A percentile compares a stretch with the other conserved stretches of the same genome.
Conservation (phyloP, 2,113 vertebrate species). For the Chauna torquata region DNA sequence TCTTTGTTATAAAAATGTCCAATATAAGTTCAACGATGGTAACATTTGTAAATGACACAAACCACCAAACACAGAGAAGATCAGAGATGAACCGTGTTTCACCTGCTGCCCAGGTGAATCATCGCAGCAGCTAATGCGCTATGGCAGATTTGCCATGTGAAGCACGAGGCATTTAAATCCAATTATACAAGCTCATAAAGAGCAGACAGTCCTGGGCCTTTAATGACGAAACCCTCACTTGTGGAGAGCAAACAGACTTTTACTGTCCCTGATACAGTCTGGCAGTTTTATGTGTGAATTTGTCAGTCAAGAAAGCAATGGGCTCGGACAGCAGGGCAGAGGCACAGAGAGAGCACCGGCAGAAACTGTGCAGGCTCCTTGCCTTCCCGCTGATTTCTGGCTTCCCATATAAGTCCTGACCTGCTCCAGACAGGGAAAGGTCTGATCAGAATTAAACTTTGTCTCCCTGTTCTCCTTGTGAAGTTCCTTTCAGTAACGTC, state of each 20-base stretch:
- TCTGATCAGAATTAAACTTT: background rate
- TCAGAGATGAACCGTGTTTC: background rate
- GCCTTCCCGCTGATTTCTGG: background rate
- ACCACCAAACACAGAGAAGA: background rate
- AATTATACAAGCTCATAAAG: background rate
- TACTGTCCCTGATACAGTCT: background rate
- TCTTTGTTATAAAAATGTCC: background rate
- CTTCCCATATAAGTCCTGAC: background rate
- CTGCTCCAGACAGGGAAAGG: background rate
- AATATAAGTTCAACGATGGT: background rate
- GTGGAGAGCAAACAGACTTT: background rate
- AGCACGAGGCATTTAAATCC: background rate
- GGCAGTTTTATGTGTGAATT: background rate
- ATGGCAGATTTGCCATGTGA: background rate
- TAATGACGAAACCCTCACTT: background rate
- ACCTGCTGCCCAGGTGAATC: constrained; percentile 32
- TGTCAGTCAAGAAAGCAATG: background rate
- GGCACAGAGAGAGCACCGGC: rapidly evolving
- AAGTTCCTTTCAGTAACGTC: background rate
- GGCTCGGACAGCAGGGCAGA: background rate
- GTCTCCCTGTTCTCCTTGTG: background rate
- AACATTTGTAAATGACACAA: background rate
- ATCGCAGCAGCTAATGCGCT: background rate
- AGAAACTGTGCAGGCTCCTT: background rate
- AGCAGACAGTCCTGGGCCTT: background rate